Base-by-base conservation (phyloP, 1,140 invertebrate genomes). In the Rhagoletis pomonella region DNA sequence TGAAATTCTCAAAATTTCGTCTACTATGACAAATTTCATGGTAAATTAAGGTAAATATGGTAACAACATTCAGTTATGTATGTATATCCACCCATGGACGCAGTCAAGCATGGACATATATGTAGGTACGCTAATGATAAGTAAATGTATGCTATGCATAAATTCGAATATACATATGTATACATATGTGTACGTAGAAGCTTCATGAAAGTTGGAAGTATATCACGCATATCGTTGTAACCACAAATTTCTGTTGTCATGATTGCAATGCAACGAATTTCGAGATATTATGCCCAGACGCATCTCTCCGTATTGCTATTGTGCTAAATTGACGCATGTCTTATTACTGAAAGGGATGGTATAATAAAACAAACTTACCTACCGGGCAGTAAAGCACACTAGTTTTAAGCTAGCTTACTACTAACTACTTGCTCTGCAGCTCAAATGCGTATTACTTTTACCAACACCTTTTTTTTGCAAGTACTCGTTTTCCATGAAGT, bases 251-350 rank as follows among this genome's bases (percentile, higher is more conserved):
- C 73, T 14, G 73, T 81, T 81, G 73, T 17, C 73, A 81, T 81
- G 73, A 9, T 81, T 81, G 73, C 73, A 81, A 58, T 17, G 47
- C n/a, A 44, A 47, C 73, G n/a, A 81, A 81, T 19, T 55, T 19
- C n/a, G 47, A 81, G 73, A 81, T 47, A 47, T 81, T 81, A 55
- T 81, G 73, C 73, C 47, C 73, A 42, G 55, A 47, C 73, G 73
- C 73, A 81, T 81, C 44, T 50, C 73, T 9, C 4, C 73, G n/a
- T 81, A 81, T 10, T 47, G 47, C 73, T 55, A n/a, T 17, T 55
- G n/a, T 58, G 73, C 44, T 9, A 81, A 81, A 81, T 58, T 19
- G 17, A 81, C 73, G 73, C 73, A 81, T 55, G 55, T 81, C 17
- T 81, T 81, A 55, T 50, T 55, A 81, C 7, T 19, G 44, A 81